These are phyloP conservation scores for Eristalis arbustorum DNA, from an alignment of 2,888 invertebrate species.

Conservation along the genomic window DNA sequence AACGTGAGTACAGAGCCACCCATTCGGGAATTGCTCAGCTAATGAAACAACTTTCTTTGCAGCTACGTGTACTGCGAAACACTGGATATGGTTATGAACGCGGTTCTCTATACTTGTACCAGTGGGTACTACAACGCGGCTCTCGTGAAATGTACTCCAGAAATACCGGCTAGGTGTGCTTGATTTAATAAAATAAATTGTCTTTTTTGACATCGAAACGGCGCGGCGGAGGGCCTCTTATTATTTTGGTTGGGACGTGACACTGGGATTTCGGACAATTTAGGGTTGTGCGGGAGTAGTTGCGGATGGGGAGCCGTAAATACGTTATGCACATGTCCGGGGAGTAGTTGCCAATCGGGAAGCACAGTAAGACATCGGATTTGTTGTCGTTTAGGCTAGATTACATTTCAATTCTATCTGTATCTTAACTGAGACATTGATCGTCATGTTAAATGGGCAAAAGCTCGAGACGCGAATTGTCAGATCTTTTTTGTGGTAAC, in stretches of 20 bases:
- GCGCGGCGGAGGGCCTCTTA: neutral
- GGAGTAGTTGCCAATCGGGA: no score
- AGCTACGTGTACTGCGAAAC: conserved; percentile 27
- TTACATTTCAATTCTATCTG: no score
- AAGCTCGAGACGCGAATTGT: no score
- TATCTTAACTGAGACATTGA: no score
- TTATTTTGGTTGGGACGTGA: neutral
- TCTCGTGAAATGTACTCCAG: neutral
- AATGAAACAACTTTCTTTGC: neutral
- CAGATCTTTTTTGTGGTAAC: no score
- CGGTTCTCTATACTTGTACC: neutral
- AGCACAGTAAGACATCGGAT: no score
- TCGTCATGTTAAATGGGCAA: no score
- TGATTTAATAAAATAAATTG: neutral
- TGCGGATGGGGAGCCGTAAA: no score
- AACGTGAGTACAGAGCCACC: neutral
- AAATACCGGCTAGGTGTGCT: neutral
- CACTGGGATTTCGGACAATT: no score
- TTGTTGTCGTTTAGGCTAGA: no score
- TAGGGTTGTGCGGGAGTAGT: no score
- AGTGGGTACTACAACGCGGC: neutral
- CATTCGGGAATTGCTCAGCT: neutral
- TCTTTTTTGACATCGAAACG: neutral
- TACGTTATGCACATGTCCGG: no score
- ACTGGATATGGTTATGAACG: neutral